Percentiles rank a stretch among this genome's conserved stretches.
These are phyloP conservation scores for Trissolcus brochymenae DNA, from an alignment of 2,888 invertebrate species.

Conservation along the genomic window DNA sequence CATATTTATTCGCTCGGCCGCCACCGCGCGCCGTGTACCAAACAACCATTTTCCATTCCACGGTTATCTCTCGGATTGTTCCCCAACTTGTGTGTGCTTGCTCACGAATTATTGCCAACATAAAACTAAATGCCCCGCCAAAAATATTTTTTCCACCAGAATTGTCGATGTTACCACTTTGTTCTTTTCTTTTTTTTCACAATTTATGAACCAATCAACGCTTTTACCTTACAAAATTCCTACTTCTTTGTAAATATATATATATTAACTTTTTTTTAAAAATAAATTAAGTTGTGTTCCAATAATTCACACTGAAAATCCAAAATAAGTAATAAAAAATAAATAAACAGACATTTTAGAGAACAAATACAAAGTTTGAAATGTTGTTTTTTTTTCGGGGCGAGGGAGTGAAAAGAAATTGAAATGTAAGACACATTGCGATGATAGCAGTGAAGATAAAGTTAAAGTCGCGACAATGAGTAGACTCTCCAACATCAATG, in stretches of 20 bases:
- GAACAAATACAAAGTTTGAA: not conserved
- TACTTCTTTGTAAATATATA: no score
- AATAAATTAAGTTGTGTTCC: no score
- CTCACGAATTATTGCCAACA: no score
- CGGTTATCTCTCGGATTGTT: not conserved
- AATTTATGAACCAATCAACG: no score
- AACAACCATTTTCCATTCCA: not conserved
- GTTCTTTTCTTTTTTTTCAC: not conserved
- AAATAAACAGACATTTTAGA: no score
- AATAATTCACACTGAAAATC: no score
- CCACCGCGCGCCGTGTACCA: constrained; percentile 15
- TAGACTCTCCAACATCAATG: constrained; percentile 20
- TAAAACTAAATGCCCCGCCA: no score
- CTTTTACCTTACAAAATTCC: no score
- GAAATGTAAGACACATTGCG: constrained; percentile 8
- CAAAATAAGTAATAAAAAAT: no score
- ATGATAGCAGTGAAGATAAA: constrained; percentile 20
- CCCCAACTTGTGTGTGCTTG: not conserved
- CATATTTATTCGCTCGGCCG: constrained; percentile 38
- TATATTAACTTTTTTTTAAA: no score
- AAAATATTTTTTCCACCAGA: not conserved
- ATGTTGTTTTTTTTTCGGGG: not conserved
- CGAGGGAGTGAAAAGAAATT: not conserved
- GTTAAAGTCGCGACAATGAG: constrained; percentile 20
- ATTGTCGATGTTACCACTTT: not conserved